These are phyloP conservation scores for Caenorhabditis macrosperma DNA, from an alignment of 2,888 invertebrate species.

Conservation along the genomic window DNA sequence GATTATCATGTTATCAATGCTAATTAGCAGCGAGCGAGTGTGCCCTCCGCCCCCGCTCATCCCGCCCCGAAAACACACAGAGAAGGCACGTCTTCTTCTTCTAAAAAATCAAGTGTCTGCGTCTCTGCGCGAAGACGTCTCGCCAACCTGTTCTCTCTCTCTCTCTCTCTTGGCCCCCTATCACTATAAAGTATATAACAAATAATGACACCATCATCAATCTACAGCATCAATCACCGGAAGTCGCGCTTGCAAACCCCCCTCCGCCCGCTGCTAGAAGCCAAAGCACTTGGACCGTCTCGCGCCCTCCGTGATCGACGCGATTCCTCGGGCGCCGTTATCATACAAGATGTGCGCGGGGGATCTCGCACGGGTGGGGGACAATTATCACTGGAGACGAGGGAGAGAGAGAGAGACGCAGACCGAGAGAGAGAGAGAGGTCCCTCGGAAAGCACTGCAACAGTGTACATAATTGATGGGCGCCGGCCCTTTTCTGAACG, in stretches of 20 bases:
- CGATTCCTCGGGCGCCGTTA: conserved; percentile 22
- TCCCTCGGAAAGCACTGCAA: conserved; percentile 25
- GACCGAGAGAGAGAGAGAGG: conserved; percentile 12
- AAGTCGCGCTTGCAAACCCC: conserved; percentile 60
- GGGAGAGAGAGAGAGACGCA: conserved; percentile 24
- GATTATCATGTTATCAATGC: conserved; percentile 47
- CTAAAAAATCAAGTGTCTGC: conserved; percentile 48
- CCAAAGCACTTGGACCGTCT: conserved; percentile 47
- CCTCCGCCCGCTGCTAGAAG: conserved; percentile 57
- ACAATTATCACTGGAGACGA: conserved; percentile 45
- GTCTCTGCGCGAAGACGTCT: conserved; percentile 31
- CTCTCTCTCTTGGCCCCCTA: conserved; percentile 21
- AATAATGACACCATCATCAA: conserved; percentile 58
- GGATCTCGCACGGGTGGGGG: conserved; percentile 12
- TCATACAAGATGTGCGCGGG: conserved; percentile 43
- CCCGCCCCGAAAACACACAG: conserved; percentile 44
- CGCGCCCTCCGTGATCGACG: conserved; percentile 12
- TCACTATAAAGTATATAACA: conserved; percentile 57
- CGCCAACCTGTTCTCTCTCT: conserved; percentile 47
- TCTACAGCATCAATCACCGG: conserved; percentile 58
- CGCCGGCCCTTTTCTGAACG: too few relatives aligned
- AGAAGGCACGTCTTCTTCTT: conserved; percentile 27
- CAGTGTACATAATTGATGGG: conserved; percentile 33
- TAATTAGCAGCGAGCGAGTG: conserved; percentile 52
- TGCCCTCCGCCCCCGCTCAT: conserved; percentile 25